Evolutionary conservation across 1,140 invertebrate species (phyloP).

Genomic region (Alviniconcha marisindica): DNA sequence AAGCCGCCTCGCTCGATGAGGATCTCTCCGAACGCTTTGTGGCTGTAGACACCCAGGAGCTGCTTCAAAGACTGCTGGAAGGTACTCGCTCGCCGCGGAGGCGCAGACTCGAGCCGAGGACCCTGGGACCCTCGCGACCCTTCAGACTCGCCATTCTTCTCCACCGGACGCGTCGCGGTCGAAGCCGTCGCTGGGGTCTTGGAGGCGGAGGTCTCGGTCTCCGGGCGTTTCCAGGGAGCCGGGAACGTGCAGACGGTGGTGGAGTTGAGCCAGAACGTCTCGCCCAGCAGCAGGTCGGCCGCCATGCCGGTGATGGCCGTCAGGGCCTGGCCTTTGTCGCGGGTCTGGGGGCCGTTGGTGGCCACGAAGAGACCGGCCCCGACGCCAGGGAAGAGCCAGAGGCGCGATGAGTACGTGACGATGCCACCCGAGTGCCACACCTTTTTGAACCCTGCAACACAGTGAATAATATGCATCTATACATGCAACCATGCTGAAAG

Average conservation of each 20-base stretch:
- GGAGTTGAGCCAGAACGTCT: slow-evolving; percentile 49
- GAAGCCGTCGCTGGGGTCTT: background rate
- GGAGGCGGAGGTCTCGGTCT: background rate
- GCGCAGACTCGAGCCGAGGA: too few relatives aligned
- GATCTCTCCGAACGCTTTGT: slow-evolving; percentile 57
- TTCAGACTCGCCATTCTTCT: background rate
- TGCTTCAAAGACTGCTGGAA: background rate
- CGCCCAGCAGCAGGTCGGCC: slow-evolving; percentile 49
- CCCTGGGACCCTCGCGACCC: background rate
- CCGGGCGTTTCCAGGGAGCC: slow-evolving; percentile 38
- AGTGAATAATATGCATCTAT: too few relatives aligned
- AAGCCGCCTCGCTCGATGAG: slow-evolving; percentile 2
- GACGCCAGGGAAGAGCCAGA: slow-evolving; percentile 63
- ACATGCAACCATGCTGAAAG: too few relatives aligned
- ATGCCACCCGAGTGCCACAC: slow-evolving; percentile 63
- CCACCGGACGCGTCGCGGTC: background rate
- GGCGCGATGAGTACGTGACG: slow-evolving; percentile 57
- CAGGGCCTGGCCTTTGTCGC: slow-evolving; percentile 34
- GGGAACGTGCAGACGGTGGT: slow-evolving; percentile 49
- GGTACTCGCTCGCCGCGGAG: background rate
- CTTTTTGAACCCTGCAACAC: slow-evolving; percentile 54
- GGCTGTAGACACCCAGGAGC: slow-evolving; percentile 52
- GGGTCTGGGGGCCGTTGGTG: slow-evolving; percentile 51
- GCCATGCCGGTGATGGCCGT: slow-evolving; percentile 45
- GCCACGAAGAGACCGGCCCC: slow-evolving; percentile 55